These are phyloP conservation scores for Rattus rattus DNA, from an alignment of 2,113 vertebrate genomes.

Conservation along the genomic window DNA sequence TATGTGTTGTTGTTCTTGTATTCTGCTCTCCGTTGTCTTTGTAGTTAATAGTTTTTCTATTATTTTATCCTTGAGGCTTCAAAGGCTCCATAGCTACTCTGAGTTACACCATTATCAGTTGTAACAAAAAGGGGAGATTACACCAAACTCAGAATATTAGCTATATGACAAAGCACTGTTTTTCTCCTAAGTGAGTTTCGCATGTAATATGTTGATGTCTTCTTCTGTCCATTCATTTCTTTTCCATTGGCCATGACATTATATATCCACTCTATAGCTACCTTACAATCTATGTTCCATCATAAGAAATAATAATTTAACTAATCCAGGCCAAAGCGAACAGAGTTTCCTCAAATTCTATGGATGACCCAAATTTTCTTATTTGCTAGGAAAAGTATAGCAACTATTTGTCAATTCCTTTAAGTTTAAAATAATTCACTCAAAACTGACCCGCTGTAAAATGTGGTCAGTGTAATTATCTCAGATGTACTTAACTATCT, in stretches of 20 bases:
- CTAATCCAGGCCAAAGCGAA: background rate
- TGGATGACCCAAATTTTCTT: background rate
- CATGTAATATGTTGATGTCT: background rate
- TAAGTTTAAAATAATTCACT: background rate
- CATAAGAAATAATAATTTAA: conserved; percentile 41
- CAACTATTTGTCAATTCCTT: background rate
- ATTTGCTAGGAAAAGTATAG: background rate
- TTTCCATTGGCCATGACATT: background rate
- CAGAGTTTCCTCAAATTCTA: background rate
- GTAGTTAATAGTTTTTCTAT: background rate
- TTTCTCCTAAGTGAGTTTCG: background rate
- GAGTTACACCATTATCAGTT: background rate
- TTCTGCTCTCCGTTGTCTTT: background rate
- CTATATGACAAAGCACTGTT: background rate
- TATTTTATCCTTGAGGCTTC: background rate
- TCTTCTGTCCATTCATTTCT: background rate
- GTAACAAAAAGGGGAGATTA: conserved; percentile 11
- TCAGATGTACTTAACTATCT: background rate
- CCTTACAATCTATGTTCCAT: background rate
- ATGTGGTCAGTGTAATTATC: background rate
- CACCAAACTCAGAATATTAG: background rate
- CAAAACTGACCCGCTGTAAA: conserved; percentile 19
- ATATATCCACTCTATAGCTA: background rate
- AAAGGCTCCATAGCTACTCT: background rate
- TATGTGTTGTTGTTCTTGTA: background rate